phyloP scores from a whole-genome alignment of 2,797 vertebrate genomes.

The Stomatorhinus walkeri region DNA sequence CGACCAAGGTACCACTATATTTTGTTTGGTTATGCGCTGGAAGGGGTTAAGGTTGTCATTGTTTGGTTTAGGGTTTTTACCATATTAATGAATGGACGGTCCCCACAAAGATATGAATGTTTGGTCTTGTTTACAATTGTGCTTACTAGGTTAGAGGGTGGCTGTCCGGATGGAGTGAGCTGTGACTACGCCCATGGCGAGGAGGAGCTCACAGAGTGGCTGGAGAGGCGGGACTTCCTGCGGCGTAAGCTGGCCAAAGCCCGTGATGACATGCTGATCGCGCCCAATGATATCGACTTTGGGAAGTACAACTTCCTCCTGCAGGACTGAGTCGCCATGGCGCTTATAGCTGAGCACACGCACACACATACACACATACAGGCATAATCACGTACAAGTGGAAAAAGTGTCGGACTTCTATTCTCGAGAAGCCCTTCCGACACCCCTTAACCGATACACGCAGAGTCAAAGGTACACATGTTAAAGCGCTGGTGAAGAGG shows the following conservation, averaged over 20 bases:
- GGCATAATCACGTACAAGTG: slow-evolving; percentile 16
- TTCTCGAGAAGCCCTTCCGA: not conserved
- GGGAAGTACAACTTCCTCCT: slow-evolving; percentile 75
- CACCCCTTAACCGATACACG: not conserved
- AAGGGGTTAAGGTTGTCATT: not conserved
- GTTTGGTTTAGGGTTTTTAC: not conserved
- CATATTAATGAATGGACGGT: not conserved
- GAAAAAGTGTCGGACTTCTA: slow-evolving; percentile 10
- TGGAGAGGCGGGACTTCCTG: slow-evolving; percentile 67
- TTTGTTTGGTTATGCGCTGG: not conserved
- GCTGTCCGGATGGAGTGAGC: slow-evolving; percentile 71
- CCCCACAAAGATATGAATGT: not conserved
- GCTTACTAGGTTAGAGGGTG: slow-evolving; percentile 54
- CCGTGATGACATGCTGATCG: slow-evolving; percentile 72
- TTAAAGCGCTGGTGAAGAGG: not conserved
- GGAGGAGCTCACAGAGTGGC: slow-evolving; percentile 61
- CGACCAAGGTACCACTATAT: not conserved
- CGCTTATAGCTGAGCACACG: slow-evolving; percentile 21
- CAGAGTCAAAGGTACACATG: not conserved
- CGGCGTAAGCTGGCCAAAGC: slow-evolving; percentile 72
- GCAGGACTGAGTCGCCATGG: slow-evolving; percentile 42
- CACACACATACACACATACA: slow-evolving; percentile 22
- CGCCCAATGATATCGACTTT: slow-evolving; percentile 63
- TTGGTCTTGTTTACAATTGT: slow-evolving; percentile 4
- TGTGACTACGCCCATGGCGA: slow-evolving; percentile 65